Base-by-base conservation (phyloP, 2,113 vertebrate species). In the Actinemys pallida region DNA sequence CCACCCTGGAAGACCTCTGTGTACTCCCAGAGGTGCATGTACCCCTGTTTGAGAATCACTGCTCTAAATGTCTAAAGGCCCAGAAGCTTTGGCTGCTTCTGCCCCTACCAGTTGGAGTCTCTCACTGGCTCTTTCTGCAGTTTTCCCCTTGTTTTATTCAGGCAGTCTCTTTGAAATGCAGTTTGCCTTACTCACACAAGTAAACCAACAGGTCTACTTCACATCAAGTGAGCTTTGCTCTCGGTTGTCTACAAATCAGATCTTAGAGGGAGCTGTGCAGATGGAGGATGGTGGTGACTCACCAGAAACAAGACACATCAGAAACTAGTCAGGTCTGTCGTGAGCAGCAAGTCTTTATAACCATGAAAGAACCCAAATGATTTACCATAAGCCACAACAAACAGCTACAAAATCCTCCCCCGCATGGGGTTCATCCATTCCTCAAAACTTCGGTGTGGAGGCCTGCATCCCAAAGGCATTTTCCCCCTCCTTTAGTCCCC, bases 341-440 rank as follows among this genome's bases (percentile, higher is more conserved):
- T 56, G 11, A 91, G 42, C 11, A 94, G 35, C 35, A 7, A 0
- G 0, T 8, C 22, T 92, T 69, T 49, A 45, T 45, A 50, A 78
- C 22, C 20, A 56, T 17, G 52, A 49, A 39, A 10, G 76, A 84
- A 90, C 12, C 81, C 82, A 81, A 4, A 4, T 10, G 22, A 93
- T 42, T 14, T 29, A 24, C 52, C 17, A 54, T 22, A 5, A 76
- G 10, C n/a, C 31, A 72, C 54, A 84, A 49, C 11, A 75, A 83
- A 29, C 2, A 53, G 94, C 72, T 6, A 50, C 22, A 17, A 0
- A 0, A 31, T 49, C 4, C 86, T 35, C 3, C 5, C 6, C 50
- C 22, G 42, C 19, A 57, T 47, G 10, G 6, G 12, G 62, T 10
- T 69, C 62, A 69, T 69, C 62, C 35, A 20, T 69, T 47, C 39